phyloP scores from a whole-genome alignment of 2,888 invertebrate genomes.

The Drosophila subquinaria region DNA sequence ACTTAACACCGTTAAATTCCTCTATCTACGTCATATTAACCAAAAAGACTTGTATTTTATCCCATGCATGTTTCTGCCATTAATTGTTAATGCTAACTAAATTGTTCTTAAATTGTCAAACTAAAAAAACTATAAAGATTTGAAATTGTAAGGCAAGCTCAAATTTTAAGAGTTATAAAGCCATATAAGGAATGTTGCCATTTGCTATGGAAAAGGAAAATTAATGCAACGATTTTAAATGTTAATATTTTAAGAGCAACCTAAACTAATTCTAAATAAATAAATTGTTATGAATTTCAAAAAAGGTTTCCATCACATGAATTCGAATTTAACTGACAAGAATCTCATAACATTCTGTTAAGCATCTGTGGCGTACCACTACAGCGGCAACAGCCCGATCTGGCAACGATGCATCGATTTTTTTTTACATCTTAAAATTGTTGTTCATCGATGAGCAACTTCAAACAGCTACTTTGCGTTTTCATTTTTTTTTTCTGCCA shows the following conservation, averaged over 20 bases:
- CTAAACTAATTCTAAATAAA: conserved; percentile 33
- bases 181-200: conserved; percentile 19
- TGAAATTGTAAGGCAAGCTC: background rate
- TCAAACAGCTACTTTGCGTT: background rate
- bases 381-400: no score
- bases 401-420: no score
- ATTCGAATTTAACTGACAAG: background rate
- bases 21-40: background rate
- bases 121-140: background rate
- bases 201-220: conserved; percentile 12
- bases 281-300: conserved; percentile 29
- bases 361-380: no score
- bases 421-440: no score
- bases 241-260: conserved; percentile 22
- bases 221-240: conserved; percentile 38
- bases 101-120: conserved; percentile 18
- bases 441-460: background rate
- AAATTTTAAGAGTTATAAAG: conserved; percentile 4
- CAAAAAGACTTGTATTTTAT: background rate
- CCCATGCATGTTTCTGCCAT: background rate
- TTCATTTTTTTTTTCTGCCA: background rate
- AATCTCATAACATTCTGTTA: background rate
- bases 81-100: conserved; percentile 9
- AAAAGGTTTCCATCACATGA: background rate
- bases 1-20: background rate